A percentile compares a stretch with the other conserved stretches of the same genome.
Conservation (phyloP, 2,113 vertebrate genomes). For the Protobothrops flavoviridis region DNA sequence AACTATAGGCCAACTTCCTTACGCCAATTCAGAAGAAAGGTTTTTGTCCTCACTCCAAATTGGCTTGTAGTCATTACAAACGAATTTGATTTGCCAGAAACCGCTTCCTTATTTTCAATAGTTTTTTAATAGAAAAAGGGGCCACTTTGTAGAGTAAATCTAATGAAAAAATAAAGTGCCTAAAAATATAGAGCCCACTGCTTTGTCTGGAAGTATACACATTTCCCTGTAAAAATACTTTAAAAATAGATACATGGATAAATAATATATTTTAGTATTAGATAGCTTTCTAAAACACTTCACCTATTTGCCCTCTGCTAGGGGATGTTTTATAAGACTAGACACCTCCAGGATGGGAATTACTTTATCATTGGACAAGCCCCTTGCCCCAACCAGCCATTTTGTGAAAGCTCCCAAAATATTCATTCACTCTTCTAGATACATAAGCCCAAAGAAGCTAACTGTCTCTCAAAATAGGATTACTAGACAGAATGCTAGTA, state of each 20-base stretch:
- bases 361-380: background rate
- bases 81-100: background rate
- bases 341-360: background rate
- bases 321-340: background rate
- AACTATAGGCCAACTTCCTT: background rate
- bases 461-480: background rate
- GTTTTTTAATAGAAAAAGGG: background rate
- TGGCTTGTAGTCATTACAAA: background rate
- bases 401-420: background rate
- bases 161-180: background rate
- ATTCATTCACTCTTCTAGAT: background rate
- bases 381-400: background rate
- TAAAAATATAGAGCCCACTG: background rate
- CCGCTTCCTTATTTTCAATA: background rate
- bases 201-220: background rate
- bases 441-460: background rate
- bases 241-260: background rate
- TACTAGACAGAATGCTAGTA: background rate
- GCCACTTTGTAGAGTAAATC: background rate
- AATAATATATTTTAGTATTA: background rate
- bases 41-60: background rate
- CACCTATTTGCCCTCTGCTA: background rate
- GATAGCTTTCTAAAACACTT: background rate
- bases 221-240: background rate
- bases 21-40: background rate